A percentile compares a stretch with the other conserved stretches of the same genome.
phyloP scores from a whole-genome alignment of 2,113 vertebrate species.

The Noctilio leporinus region DNA sequence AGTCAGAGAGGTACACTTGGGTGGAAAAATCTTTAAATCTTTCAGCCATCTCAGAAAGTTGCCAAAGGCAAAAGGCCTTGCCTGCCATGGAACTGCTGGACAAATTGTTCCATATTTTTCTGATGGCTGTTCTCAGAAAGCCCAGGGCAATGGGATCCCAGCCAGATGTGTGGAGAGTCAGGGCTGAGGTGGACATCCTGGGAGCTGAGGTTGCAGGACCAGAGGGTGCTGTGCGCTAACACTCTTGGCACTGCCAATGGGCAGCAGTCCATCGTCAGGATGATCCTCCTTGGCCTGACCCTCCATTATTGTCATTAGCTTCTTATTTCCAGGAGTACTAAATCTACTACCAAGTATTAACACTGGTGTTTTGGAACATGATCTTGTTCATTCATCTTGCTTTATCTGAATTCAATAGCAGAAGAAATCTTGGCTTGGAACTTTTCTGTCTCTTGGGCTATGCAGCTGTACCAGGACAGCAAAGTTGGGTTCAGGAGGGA shows the following conservation, averaged over 20 bases:
- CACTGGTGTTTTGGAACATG: not conserved
- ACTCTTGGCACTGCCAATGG: not conserved
- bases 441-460: not conserved
- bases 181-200: conserved; percentile 18
- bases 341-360: not conserved
- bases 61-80: conserved; percentile 41
- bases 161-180: conserved; percentile 47
- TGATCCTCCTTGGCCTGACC: not conserved
- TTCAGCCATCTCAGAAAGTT: conserved; percentile 13
- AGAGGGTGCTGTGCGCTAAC: not conserved
- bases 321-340: conserved; percentile 23
- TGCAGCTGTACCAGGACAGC: not conserved
- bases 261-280: not conserved
- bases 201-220: not conserved
- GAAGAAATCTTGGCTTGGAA: conserved; percentile 10
- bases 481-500: not conserved
- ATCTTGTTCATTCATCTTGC: not conserved
- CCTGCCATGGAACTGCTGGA: conserved; percentile 6
- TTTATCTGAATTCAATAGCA: conserved; percentile 25
- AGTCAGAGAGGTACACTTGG: not conserved
- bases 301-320: not conserved
- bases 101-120: conserved; percentile 44
- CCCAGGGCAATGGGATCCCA: not conserved
- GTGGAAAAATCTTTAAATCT: conserved; percentile 60
- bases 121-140: conserved; percentile 52